Evolutionary conservation across 2,797 vertebrate genomes (phyloP).

Genomic region (Chaetophractus vellerosus): DNA sequence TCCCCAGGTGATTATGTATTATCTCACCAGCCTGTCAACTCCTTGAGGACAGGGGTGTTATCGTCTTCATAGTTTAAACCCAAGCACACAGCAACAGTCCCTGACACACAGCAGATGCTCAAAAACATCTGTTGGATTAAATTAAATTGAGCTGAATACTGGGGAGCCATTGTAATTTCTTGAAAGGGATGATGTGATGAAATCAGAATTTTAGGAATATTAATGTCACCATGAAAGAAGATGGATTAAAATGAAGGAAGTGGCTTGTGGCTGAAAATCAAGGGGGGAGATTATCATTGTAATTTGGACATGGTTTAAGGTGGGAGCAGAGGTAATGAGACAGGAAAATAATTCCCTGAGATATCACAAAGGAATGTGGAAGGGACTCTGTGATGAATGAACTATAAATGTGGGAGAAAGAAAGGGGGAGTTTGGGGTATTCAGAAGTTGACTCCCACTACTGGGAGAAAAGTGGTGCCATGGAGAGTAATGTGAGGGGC

Average conservation of each 20-base stretch:
- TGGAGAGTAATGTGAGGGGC: neutral
- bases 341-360: slow-evolving; percentile 47
- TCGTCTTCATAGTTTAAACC: neutral
- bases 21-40: slow-evolving; percentile 20
- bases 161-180: slow-evolving; percentile 26
- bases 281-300: slow-evolving; percentile 48
- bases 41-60: neutral
- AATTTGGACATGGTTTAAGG: slow-evolving; percentile 59
- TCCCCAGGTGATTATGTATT: slow-evolving; percentile 13
- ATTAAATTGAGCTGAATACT: slow-evolving; percentile 39
- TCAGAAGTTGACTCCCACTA: neutral
- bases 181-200: slow-evolving; percentile 61
- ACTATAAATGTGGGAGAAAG: neutral
- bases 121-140: slow-evolving; percentile 28
- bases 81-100: neutral
- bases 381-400: slow-evolving; percentile 4
- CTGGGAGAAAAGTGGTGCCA: neutral
- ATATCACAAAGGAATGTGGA: slow-evolving; percentile 64
- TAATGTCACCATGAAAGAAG: slow-evolving; percentile 78
- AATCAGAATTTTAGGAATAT: slow-evolving; percentile 78
- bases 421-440: neutral
- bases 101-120: slow-evolving; percentile 16
- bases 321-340: neutral
- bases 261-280: slow-evolving; percentile 42
- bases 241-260: slow-evolving; percentile 72